These are phyloP conservation scores for Drosophila repleta DNA, from an alignment of 1,140 invertebrate genomes.

Conservation along the genomic window DNA sequence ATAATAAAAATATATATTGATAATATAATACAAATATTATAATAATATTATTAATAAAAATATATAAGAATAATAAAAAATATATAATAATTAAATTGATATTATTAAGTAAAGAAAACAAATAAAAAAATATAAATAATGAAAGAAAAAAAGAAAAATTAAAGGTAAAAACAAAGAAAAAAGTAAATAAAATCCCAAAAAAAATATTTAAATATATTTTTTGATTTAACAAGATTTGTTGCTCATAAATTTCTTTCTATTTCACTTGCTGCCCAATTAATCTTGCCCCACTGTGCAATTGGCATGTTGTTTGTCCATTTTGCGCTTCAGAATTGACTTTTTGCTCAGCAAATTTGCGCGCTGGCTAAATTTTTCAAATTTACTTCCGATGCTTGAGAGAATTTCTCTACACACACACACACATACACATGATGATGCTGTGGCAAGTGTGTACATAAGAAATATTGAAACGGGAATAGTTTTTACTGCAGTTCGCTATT, in stretches of 20 bases:
- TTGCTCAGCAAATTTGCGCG: constrained; percentile 25
- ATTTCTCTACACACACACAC: background rate
- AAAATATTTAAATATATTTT: too few relatives aligned
- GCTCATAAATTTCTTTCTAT: too few relatives aligned
- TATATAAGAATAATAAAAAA: too few relatives aligned
- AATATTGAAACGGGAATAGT: constrained; percentile 42
- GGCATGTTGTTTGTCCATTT: constrained; percentile 36
- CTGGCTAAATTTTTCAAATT: constrained; percentile 10
- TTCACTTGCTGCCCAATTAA: background rate
- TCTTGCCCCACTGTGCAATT: constrained; percentile 32
- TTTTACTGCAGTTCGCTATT: constrained; percentile 11
- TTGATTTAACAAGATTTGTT: background rate
- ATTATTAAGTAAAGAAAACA: too few relatives aligned
- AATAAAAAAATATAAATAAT: too few relatives aligned
- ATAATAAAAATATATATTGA: too few relatives aligned
- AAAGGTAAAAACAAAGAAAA: too few relatives aligned
- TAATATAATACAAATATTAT: too few relatives aligned
- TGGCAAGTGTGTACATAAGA: constrained; percentile 11
- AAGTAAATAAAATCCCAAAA: too few relatives aligned
- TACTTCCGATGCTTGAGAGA: constrained; percentile 22
- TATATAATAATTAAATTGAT: too few relatives aligned
- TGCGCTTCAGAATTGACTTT: constrained; percentile 48
- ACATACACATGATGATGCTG: background rate
- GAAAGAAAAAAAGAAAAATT: too few relatives aligned
- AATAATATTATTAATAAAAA: too few relatives aligned